Base-by-base conservation (phyloP, 1,140 invertebrate species). In the Micrasema longulum region DNA sequence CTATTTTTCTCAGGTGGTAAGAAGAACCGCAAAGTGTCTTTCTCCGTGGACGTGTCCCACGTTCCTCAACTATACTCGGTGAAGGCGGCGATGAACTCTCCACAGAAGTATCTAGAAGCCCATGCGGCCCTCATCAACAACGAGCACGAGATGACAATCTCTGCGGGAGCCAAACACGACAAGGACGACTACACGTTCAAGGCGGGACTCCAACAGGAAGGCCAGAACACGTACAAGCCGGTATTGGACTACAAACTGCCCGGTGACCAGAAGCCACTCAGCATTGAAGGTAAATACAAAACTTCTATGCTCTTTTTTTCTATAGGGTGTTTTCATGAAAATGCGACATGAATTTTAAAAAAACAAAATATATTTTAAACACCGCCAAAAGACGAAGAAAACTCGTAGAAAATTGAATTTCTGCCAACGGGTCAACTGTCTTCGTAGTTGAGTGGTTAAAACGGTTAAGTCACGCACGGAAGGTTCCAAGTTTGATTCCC, bases 11-110 rank as follows among this genome's bases (percentile, higher is more conserved):
- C 89, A 53, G 90, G 89, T 23, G 90, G 90, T 1, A 87, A 88
- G 77, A 85, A 81, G 0, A 86, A 89, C 16, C 88, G 91, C 50
- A 89, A 89, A 67, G 78, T 89, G 0, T 81, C 84, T 38, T 41
- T 91, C 0, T 72, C 76, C 9, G 74, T 87, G 11, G 86, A 89
- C 31, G 20, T 77, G 0, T 77, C 87, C n/a, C 52, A 84, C 76
- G 52, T 72, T 77, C 2, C 77, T 77, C 50, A 88, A 84, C 85
- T 90, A 36, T 86, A 85, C 47, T 86, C 84, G 62, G 35, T 88
- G 1, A 88, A 86, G 74, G 73, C 88, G 1, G 73, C 80, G 0
- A 75, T 92, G 0, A 83, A 88, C 38, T 89, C 90, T 1, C 89
- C 90, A 0, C 81, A 88, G 41, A 90, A 89, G 71, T 84, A 82